These are phyloP conservation scores for Zaprionus lineosus DNA, from an alignment of 2,888 invertebrate genomes.

Conservation along the genomic window DNA sequence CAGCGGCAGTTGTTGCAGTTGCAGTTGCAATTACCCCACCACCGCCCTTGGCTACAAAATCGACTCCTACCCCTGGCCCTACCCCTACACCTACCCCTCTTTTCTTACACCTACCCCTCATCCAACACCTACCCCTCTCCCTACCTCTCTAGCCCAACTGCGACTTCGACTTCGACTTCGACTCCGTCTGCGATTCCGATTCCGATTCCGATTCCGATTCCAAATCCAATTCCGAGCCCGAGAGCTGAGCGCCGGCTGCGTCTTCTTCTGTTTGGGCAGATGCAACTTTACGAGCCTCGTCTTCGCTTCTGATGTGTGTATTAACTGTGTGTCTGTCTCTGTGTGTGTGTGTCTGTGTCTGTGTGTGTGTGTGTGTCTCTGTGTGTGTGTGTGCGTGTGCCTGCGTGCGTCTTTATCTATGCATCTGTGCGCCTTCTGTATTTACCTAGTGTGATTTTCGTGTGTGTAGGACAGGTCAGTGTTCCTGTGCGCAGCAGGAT, in stretches of 20 bases:
- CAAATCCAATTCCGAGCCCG: too few relatives aligned
- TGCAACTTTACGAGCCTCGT: constrained; percentile 47
- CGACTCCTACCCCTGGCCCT: too few relatives aligned
- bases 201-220: too few relatives aligned
- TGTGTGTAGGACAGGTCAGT: constrained; percentile 67
- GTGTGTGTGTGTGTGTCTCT: constrained; percentile 10
- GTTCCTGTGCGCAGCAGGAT: constrained; percentile 38
- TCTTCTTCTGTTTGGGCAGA: constrained; percentile 70
- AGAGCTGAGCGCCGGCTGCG: constrained; percentile 53
- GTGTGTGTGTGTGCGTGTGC: constrained; percentile 4
- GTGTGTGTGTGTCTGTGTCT: constrained; percentile 6
- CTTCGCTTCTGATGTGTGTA: constrained; percentile 8
- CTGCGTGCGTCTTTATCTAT: constrained; percentile 7
- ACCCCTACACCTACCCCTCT: background rate
- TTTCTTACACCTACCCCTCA: too few relatives aligned
- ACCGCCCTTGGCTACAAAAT: too few relatives aligned
- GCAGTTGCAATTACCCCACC: constrained; percentile 9
- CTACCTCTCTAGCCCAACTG: too few relatives aligned
- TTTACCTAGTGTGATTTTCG: constrained; percentile 59
- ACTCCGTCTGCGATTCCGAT: too few relatives aligned
- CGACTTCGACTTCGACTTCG: too few relatives aligned
- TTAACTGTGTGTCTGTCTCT: constrained; percentile 4
- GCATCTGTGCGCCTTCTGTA: constrained; percentile 32
- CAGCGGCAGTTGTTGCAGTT: constrained; percentile 9
- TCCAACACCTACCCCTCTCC: too few relatives aligned